phyloP scores from a whole-genome alignment of 1,140 invertebrate species.

The Olivierus martensii region DNA sequence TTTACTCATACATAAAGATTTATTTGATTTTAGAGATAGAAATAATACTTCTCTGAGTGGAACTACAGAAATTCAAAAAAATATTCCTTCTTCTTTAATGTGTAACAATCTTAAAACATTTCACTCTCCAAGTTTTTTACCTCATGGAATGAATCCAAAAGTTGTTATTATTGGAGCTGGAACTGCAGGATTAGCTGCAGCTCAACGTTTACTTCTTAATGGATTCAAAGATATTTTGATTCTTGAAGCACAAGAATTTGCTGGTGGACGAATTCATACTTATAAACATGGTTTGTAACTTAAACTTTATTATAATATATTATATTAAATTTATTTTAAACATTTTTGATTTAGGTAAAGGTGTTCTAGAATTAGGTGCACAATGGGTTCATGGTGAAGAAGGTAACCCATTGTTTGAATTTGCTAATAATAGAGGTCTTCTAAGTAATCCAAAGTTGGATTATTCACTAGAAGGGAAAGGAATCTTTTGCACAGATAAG shows the following conservation, averaged over 20 bases:
- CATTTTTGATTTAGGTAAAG: too few species aligned
- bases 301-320: not conserved
- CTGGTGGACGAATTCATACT: slow-evolving; percentile 33
- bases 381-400: slow-evolving; percentile 37
- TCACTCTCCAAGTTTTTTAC: too few species aligned
- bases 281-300: slow-evolving; percentile 11
- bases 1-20: too few species aligned
- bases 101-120: too few species aligned
- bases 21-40: too few species aligned
- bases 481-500: slow-evolving; percentile 17
- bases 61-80: too few species aligned
- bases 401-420: slow-evolving; percentile 27
- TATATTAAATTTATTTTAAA: not conserved
- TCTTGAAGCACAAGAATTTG: slow-evolving; percentile 32
- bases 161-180: slow-evolving; percentile 34
- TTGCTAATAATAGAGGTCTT: slow-evolving; percentile 44
- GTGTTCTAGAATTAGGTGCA: slow-evolving; percentile 32
- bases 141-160: not conserved
- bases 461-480: slow-evolving; percentile 17
- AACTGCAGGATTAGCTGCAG: slow-evolving; percentile 34
- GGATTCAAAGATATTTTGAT: slow-evolving; percentile 29
- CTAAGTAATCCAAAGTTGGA: slow-evolving; percentile 9
- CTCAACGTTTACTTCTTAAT: slow-evolving; percentile 25
- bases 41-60: too few species aligned
- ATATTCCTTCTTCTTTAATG: too few species aligned